phyloP scores from a whole-genome alignment of 1,140 invertebrate species.

The Saccostrea echinata region DNA sequence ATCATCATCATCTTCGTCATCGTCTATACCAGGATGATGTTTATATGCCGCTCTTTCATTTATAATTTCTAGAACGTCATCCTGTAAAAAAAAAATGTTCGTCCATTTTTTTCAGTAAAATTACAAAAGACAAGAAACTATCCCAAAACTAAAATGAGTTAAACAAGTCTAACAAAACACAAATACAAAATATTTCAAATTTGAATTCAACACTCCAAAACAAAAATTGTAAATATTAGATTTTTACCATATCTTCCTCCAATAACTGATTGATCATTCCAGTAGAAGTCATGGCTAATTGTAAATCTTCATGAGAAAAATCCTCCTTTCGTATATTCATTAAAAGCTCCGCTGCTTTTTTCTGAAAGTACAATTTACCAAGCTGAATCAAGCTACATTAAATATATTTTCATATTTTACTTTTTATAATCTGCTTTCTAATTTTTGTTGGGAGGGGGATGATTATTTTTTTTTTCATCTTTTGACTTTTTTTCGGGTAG shows the following conservation, averaged over 20 bases:
- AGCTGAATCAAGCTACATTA: neutral
- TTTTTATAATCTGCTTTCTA: neutral
- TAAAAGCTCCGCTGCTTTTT: neutral
- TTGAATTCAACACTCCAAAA: too few relatives aligned
- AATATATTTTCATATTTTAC: neutral
- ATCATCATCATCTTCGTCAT: neutral
- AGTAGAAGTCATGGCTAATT: neutral
- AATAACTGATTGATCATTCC: neutral
- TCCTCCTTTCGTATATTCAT: neutral
- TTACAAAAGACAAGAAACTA: neutral
- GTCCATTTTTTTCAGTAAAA: neutral
- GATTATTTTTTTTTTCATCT: neutral
- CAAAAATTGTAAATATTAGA: neutral
- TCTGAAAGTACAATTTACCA: neutral
- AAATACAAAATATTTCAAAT: neutral
- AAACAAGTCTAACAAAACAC: neutral
- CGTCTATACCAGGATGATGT: neutral
- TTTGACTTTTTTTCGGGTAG: neutral
- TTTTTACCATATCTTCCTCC: neutral
- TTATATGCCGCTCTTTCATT: neutral
- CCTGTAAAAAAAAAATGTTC: neutral
- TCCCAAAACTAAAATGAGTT: too few relatives aligned
- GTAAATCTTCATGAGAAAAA: neutral
- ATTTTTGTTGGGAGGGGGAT: neutral
- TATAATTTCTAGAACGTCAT: conserved; percentile 1